These are phyloP conservation scores for Cirrhinus mrigala DNA, from an alignment of 2,797 vertebrate species.

Conservation along the genomic window DNA sequence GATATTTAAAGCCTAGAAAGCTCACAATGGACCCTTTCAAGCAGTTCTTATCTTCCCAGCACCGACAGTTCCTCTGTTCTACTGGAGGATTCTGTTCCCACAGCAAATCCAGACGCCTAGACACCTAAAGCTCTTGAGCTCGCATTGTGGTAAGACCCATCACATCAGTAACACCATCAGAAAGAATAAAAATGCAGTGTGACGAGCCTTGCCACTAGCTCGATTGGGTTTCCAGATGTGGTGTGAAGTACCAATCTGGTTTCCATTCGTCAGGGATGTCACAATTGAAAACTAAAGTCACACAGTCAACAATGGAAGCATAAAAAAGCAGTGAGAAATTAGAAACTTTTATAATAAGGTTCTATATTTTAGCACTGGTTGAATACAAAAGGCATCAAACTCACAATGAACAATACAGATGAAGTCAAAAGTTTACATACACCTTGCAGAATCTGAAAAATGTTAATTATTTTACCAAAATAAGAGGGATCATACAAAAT, in stretches of 20 bases:
- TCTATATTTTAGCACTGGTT: background rate
- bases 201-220: background rate
- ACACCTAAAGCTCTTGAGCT: constrained; percentile 17
- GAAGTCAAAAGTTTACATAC: too few species aligned
- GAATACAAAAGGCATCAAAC: background rate
- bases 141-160: background rate
- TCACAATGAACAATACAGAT: background rate
- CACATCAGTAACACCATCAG: constrained; percentile 9
- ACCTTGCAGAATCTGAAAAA: too few species aligned
- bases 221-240: background rate
- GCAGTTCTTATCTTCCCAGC: constrained; percentile 33
- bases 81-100: constrained; percentile 11
- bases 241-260: background rate
- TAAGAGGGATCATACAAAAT: too few species aligned
- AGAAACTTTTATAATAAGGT: background rate
- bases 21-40: constrained; percentile 17
- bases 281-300: background rate
- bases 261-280: background rate
- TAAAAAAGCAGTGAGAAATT: background rate
- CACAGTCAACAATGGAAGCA: background rate
- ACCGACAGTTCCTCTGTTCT: constrained; percentile 21
- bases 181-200: constrained; percentile 12
- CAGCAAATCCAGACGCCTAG: constrained; percentile 29
- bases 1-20: constrained; percentile 33
- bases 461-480: too few species aligned